Evolutionary conservation across 1,140 invertebrate species (phyloP).

Genomic region (Harlomillsia oculata): DNA sequence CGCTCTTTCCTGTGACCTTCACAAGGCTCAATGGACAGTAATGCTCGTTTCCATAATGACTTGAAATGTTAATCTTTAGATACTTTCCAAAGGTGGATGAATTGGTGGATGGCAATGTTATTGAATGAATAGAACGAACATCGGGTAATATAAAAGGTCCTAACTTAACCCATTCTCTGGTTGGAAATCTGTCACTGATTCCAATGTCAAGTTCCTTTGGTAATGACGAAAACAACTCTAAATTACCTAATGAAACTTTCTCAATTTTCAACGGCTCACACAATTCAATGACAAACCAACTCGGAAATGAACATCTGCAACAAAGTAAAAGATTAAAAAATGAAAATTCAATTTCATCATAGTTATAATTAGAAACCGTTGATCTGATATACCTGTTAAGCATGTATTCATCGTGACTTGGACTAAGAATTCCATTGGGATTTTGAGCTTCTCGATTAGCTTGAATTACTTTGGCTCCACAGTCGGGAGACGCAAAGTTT

Average conservation of each 20-base stretch:
- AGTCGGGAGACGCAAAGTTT: constrained; percentile 90
- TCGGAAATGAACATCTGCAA: constrained; percentile 43
- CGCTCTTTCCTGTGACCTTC: constrained; percentile 80
- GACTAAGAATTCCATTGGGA: constrained; percentile 69
- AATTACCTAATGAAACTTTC: constrained; percentile 81
- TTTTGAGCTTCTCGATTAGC: constrained; percentile 84
- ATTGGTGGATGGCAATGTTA: constrained; percentile 43
- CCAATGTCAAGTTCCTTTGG: constrained; percentile 80
- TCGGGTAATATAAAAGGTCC: constrained; percentile 81
- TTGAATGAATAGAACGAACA: constrained; percentile 76
- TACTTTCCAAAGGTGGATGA: constrained; percentile 72
- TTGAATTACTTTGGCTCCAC: constrained; percentile 90
- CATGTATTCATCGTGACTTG: constrained; percentile 92
- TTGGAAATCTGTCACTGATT: constrained; percentile 82
- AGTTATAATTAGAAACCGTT: background rate
- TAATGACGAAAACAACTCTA: constrained; percentile 94
- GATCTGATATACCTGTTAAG: constrained; percentile 69
- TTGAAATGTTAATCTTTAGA: constrained; percentile 74
- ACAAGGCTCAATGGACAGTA: constrained; percentile 93
- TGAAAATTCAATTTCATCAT: background rate
- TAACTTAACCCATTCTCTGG: constrained; percentile 79
- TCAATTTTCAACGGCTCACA: constrained; percentile 94
- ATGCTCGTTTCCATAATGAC: constrained; percentile 91
- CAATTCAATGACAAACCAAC: constrained; percentile 94
- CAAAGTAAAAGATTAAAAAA: constrained; percentile 1